Base-by-base conservation (phyloP, 2,888 invertebrate species). In the Polydesmus complanatus region DNA sequence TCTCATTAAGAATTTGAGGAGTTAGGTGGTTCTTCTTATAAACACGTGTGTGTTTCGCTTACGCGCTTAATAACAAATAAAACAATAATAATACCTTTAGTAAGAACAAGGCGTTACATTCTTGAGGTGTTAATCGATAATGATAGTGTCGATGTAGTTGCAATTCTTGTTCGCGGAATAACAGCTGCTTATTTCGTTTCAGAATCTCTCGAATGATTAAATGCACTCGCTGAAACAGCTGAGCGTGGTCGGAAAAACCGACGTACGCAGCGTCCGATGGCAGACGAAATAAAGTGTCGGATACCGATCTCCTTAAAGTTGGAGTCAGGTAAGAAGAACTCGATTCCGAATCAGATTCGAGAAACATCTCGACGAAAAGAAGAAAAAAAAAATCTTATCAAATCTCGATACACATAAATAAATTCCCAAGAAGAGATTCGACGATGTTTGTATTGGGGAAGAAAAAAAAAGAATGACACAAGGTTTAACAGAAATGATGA, bases 21-120 rank as follows among this genome's bases (percentile, higher is more conserved):
- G n/a, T n/a, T n/a, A n/a, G n/a, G n/a, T n/a, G n/a, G n/a, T n/a
- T n/a, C n/a, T n/a, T n/a, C n/a, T n/a, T n/a, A n/a, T n/a, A n/a
- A n/a, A n/a, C n/a, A n/a, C n/a, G n/a, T n/a, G n/a, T n/a, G n/a
- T n/a, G n/a, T n/a, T n/a, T n/a, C n/a, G n/a, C n/a, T n/a, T n/a
- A n/a, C n/a, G n/a, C n/a, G n/a, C n/a, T n/a, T n/a, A n/a, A n/a
- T n/a, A n/a, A n/a, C n/a, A n/a, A n/a, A n/a, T n/a, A n/a, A n/a
- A n/a, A n/a, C n/a, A n/a, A n/a, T n/a, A n/a, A 21, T 47, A 37
- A 3, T 61, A 61, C 90, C 87, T 89, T 90, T 76, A 85, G 81
- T 64, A 91, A 80, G 77, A 92, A 91, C 69, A 84, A 79, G 74
- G 89, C 88, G 73, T 91, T 91, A 78, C 91, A 92, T 69, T 86